Conservation (phyloP, 2,888 invertebrate species). For the Sycophila texana region DNA sequence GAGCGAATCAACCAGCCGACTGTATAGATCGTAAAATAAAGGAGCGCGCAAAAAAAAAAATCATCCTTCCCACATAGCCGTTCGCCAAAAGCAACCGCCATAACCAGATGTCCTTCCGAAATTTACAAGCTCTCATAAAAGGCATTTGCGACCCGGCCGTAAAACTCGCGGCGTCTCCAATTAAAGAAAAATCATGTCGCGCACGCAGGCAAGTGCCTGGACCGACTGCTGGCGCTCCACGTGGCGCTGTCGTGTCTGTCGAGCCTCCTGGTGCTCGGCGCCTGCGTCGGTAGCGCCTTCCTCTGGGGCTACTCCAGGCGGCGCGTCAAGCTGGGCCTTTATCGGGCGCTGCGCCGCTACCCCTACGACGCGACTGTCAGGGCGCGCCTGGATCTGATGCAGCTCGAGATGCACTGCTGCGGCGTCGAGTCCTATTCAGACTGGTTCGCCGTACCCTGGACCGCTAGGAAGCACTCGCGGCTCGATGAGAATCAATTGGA, state of each 20-base stretch:
- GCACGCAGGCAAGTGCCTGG: constrained; percentile 40
- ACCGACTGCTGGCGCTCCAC: constrained; percentile 59
- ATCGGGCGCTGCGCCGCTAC: constrained; percentile 79
- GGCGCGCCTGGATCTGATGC: constrained; percentile 79
- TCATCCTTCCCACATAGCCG: too few relatives aligned
- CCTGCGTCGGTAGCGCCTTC: constrained; percentile 55
- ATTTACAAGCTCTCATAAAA: too few relatives aligned
- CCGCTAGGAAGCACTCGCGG: background rate
- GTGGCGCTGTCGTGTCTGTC: constrained; percentile 59
- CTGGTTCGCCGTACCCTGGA: constrained; percentile 81
- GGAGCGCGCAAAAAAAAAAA: too few relatives aligned
- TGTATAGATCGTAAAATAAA: too few relatives aligned
- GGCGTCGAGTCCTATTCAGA: constrained; percentile 80
- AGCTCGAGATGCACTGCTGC: constrained; percentile 81
- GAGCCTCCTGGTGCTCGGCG: constrained; percentile 53
- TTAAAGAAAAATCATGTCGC: background rate
- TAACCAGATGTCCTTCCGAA: too few relatives aligned
- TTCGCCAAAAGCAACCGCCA: too few relatives aligned
- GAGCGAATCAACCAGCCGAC: too few relatives aligned
- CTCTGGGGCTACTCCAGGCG: constrained; percentile 34
- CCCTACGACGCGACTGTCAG: constrained; percentile 78
- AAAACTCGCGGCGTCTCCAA: too few relatives aligned
- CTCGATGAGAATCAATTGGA: too few relatives aligned
- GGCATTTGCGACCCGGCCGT: too few relatives aligned
- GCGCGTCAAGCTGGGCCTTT: constrained; percentile 75